These are phyloP conservation scores for Clivina fossor DNA, from an alignment of 2,888 invertebrate genomes.

Conservation along the genomic window DNA sequence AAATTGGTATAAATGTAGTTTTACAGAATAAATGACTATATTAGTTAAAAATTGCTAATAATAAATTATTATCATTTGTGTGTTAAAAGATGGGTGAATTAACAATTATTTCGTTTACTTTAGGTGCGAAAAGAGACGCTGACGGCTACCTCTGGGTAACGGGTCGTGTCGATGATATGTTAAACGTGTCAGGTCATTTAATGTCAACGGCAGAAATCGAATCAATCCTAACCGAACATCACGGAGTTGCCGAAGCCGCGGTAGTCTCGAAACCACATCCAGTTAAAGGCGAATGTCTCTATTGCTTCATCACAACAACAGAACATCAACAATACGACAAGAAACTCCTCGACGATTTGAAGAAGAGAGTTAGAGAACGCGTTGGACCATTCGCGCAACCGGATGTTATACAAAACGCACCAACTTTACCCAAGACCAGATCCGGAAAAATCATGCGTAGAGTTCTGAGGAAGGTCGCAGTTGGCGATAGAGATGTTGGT, in stretches of 20 bases:
- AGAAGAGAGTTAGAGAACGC: constrained; percentile 78
- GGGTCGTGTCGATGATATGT: constrained; percentile 96
- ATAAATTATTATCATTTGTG: too few species aligned
- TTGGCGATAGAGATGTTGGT: constrained; percentile 86
- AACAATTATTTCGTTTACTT: too few species aligned
- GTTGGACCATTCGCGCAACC: constrained; percentile 97
- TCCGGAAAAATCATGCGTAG: constrained; percentile 99
- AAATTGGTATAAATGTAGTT: too few species aligned
- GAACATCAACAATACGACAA: constrained; percentile 71
- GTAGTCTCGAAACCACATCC: constrained; percentile 93
- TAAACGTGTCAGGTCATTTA: constrained; percentile 97
- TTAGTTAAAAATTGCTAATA: too few species aligned
- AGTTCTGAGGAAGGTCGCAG: constrained; percentile 89
- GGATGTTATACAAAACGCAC: constrained; percentile 91
- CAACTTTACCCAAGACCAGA: constrained; percentile 92
- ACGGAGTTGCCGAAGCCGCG: constrained; percentile 88
- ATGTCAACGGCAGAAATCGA: constrained; percentile 97
- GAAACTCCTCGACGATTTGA: constrained; percentile 70
- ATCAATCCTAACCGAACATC: constrained; percentile 76
- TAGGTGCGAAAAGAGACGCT: constrained; percentile 86
- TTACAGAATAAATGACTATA: too few species aligned
- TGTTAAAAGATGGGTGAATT: too few species aligned
- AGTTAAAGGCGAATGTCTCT: constrained; percentile 95
- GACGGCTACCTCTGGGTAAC: constrained; percentile 98
- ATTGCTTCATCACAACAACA: constrained; percentile 94